Evolutionary conservation across 2,888 invertebrate genomes (phyloP), one percentile per base, ranked within the genome.

Genomic region (Andrena minutula): DNA sequence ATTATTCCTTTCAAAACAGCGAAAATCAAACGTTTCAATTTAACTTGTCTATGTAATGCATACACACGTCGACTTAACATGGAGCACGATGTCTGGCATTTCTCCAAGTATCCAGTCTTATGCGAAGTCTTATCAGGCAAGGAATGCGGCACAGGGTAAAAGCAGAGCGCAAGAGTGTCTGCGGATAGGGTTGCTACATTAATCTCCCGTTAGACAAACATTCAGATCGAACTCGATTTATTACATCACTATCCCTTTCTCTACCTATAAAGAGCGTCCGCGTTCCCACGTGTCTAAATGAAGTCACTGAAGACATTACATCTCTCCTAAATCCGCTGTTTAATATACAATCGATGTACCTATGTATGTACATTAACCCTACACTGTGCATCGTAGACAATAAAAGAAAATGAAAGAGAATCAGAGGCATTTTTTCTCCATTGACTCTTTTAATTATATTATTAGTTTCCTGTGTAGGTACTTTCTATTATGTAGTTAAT

Each of bases 71-170:
- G 53, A 83, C 75, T 84, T 83, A 83, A 66, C 70, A 49, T 35
- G 58, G 47, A 12, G 74, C 65, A 49, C 60, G 64, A 53, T 73
- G 75, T 73, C 85, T 92, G 93, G 82, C 91, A 86, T 83, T 91
- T 89, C 64, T 93, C 93, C 80, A 92, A 90, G 51, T 89, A 88
- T 86, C 92, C 92, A 86, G 93, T 93, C 93, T 94, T 92, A 93
- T 92, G 92, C 60, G 76, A 72, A 69, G 72, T 78, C 84, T 88
- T 87, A 89, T 89, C 88, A 86, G 84, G 86, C 73, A 80, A 82
- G 84, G 85, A 84, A 85, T 86, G 79, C 78, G 78, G 74, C 72
- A 75, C 76, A 64, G 32, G 79, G 85, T 84, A 85, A 87, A 87
- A 79, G 71, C 81, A 74, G 74, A 75, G 68, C 75, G 12, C 10